A percentile compares a stretch with the other conserved stretches of the same genome.
Evolutionary conservation across 2,797 vertebrate species (phyloP).

Genomic region (Sparus aurata): DNA sequence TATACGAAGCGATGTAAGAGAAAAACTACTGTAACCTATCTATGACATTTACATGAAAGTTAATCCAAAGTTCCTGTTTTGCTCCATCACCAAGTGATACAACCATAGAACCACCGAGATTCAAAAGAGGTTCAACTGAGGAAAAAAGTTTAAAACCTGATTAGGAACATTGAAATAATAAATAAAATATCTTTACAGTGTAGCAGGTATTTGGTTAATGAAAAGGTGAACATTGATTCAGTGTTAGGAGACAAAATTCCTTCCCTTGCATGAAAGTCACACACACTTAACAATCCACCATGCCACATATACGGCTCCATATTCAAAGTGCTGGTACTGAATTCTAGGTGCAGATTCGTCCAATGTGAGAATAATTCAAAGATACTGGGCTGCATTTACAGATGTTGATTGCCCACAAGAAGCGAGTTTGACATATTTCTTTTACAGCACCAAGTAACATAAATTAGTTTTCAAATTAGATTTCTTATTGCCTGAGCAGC

Average conservation of each 20-base stretch:
- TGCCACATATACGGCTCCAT: not conserved
- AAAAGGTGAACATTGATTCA: not conserved
- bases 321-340: not conserved
- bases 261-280: not conserved
- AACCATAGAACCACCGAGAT: not conserved
- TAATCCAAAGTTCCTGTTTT: not conserved
- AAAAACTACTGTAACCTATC: no score
- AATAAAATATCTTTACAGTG: not conserved
- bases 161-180: not conserved
- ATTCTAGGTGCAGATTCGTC: not conserved
- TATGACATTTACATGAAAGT: not conserved
- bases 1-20: not conserved
- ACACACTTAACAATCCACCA: no score
- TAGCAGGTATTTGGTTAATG: no score
- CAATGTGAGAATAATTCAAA: not conserved
- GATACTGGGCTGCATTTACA: not conserved
- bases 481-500: not conserved
- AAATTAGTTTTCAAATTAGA: not conserved
- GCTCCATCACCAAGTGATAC: not conserved
- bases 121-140: not conserved
- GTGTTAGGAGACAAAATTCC: not conserved
- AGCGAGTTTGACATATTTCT: not conserved
- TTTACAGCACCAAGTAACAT: not conserved
- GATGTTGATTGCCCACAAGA: not conserved
- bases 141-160: not conserved